Conservation (phyloP, 1,140 invertebrate genomes). For the Marisa cornuarietis region DNA sequence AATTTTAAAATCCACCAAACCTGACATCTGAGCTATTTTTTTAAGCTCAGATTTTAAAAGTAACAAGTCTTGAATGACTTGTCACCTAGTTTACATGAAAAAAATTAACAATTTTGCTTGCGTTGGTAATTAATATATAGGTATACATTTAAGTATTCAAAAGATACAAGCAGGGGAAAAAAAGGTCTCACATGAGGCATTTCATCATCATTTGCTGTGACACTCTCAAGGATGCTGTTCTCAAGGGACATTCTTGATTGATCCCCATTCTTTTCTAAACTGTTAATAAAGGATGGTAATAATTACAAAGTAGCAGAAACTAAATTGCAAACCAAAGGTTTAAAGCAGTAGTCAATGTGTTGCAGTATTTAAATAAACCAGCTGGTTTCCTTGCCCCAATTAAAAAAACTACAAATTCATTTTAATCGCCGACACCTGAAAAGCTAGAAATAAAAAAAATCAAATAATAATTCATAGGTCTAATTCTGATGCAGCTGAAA, state of each 20-base stretch:
- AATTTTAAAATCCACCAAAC: too few species aligned
- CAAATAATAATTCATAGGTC: not conserved
- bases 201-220: constrained; percentile 10
- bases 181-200: constrained; percentile 4
- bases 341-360: not conserved
- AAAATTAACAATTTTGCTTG: too few species aligned
- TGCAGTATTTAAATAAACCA: not conserved
- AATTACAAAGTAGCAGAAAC: not conserved
- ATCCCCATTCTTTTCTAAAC: constrained; percentile 8
- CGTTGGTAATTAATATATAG: too few species aligned
- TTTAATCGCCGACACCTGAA: not conserved
- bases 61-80: too few species aligned
- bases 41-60: too few species aligned
- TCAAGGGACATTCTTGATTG: constrained; percentile 22
- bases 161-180: not conserved
- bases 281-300: constrained; percentile 17
- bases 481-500: not conserved
- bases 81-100: too few species aligned
- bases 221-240: constrained; percentile 10
- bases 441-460: not conserved
- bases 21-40: too few species aligned
- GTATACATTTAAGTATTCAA: too few species aligned
- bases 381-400: too few species aligned
- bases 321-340: not conserved
- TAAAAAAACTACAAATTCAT: not conserved